A percentile compares a stretch with the other conserved stretches of the same genome.
phyloP scores from a whole-genome alignment of 2,888 invertebrate genomes.

The Acrobasis consociella region DNA sequence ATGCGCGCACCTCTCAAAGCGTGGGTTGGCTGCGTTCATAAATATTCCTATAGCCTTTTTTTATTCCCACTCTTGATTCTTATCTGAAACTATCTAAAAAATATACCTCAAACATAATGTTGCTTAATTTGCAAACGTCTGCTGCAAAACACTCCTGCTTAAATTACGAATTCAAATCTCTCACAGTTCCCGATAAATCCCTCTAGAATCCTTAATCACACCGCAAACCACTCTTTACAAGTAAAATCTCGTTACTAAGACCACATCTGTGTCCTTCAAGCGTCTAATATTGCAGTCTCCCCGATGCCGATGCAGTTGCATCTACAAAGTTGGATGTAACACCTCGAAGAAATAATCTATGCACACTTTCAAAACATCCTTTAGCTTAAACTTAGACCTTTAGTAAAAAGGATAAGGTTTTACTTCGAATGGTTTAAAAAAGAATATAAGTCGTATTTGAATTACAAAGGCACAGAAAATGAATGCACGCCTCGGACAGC shows the following conservation, averaged over 20 bases:
- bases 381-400: conserved; percentile 39
- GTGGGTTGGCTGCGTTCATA: too few relatives aligned
- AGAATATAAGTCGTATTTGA: conserved; percentile 50
- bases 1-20: too few relatives aligned
- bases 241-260: conserved; percentile 66
- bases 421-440: conserved; percentile 28
- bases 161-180: neutral
- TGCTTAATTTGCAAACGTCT: too few relatives aligned
- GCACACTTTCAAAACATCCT: conserved; percentile 40
- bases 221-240: conserved; percentile 49
- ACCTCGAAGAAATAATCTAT: conserved; percentile 56
- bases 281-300: conserved; percentile 49
- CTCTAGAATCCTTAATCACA: conserved; percentile 38
- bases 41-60: too few relatives aligned
- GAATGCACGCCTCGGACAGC: conserved; percentile 74
- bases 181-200: conserved; percentile 22
- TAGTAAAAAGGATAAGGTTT: conserved; percentile 28
- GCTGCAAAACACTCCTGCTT: neutral
- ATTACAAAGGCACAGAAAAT: conserved; percentile 64
- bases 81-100: too few relatives aligned
- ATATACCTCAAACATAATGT: too few relatives aligned
- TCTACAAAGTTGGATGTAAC: conserved; percentile 47
- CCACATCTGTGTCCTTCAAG: conserved; percentile 65
- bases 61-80: too few relatives aligned
- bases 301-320: conserved; percentile 50